A percentile compares a stretch with the other conserved stretches of the same genome.
Conservation (phyloP, 2,888 invertebrate genomes). For the Chloroclystis v-ata region DNA sequence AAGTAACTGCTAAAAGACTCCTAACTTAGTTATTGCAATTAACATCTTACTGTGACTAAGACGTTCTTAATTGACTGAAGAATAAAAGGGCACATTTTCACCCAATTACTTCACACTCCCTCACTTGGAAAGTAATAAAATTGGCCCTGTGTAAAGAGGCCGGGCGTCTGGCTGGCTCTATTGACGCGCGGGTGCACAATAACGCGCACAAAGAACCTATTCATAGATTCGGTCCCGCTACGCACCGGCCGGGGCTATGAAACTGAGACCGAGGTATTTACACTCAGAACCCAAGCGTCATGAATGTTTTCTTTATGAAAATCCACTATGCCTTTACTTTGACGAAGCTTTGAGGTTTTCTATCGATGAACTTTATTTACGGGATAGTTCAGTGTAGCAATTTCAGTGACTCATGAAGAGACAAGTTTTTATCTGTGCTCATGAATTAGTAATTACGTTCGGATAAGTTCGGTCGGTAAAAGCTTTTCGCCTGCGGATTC, state of each 20-base stretch:
- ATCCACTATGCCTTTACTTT: slow-evolving; percentile 5
- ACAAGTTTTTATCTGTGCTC: too few relatives aligned
- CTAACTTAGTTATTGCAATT: neutral
- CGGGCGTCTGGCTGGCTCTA: slow-evolving; percentile 33
- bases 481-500: neutral
- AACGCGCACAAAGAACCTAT: slow-evolving; percentile 46
- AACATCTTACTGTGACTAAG: neutral
- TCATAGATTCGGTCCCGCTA: slow-evolving; percentile 44
- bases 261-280: slow-evolving; percentile 5
- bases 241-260: slow-evolving; percentile 19
- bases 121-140: slow-evolving; percentile 32
- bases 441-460: neutral
- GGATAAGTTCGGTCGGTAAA: neutral
- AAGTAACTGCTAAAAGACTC: too few relatives aligned
- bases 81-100: slow-evolving; percentile 10
- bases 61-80: slow-evolving; percentile 1
- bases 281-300: neutral
- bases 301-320: slow-evolving; percentile 9
- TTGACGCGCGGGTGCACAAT: slow-evolving; percentile 47
- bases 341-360: neutral
- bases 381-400: neutral
- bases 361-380: neutral
- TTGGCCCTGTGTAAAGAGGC: slow-evolving; percentile 39
- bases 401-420: neutral
- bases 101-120: slow-evolving; percentile 19